Base-by-base conservation (phyloP, 2,888 invertebrate species). In the Quadroppia sp. region DNA sequence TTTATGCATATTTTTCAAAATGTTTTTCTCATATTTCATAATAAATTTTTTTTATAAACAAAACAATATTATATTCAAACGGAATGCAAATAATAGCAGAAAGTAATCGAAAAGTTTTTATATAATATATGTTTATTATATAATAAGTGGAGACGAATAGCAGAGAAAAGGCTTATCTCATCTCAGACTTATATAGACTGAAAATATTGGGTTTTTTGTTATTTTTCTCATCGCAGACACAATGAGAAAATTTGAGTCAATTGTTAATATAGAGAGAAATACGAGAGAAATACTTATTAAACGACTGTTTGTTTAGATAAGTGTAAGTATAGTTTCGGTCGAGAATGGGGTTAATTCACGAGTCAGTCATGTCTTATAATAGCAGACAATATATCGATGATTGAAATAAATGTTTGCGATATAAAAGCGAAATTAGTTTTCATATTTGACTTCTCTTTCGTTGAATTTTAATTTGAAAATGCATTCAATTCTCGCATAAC, bases 261-360 rank as follows among this genome's bases (percentile, higher is more conserved):
- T 64, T 32, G 61, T 64, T 36, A 30, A 28, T 28, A 56, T 28
- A 28, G 30, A 11, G 30, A 56, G n/a, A 13, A 30, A 23, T 30
- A 64, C 17, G 32, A 32, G 28, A 59, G n/a, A 59, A 59, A 64
- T 64, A 64, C 61, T 64, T 40, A 64, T 64, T 32, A 30, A 36
- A 64, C 36, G 32, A 6, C 36, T 15, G 32, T 64, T 20, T 64
- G 32, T 36, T 36, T 32, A 32, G 61, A 36, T 64, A 64, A 64
- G 61, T 64, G 36, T 36, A 42, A 64, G 61, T 64, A 64, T 36
- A 42, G 28, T 30, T 2, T 59, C 23, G 23, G 69, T 69, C 45
- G 40, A 28, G 45, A 69, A 69, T 69, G 69, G 69, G 69, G 69
- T 69, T 69, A 69, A 69, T 69, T 69, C 36, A 36, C 36, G 9